Conservation (phyloP, 2,113 vertebrate genomes). For the Loxodonta africana region DNA sequence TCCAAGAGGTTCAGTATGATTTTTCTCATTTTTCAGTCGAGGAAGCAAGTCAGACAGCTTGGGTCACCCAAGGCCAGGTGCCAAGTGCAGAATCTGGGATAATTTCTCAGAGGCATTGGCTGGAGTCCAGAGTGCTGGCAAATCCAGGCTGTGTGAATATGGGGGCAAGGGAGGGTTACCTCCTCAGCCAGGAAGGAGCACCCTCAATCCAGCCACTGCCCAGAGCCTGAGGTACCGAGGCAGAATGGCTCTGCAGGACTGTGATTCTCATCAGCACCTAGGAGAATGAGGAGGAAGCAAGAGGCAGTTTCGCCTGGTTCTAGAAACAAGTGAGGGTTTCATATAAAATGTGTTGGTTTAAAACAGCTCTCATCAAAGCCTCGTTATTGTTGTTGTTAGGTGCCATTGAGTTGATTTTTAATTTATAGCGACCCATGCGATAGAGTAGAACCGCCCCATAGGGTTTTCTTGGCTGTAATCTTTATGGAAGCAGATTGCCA, state of each 20-base stretch:
- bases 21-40: background rate
- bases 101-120: background rate
- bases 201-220: no score
- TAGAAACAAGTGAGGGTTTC: background rate
- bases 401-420: background rate
- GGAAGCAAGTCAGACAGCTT: background rate
- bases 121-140: no score
- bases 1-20: background rate
- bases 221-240: background rate
- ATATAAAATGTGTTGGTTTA: background rate
- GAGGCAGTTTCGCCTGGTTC: background rate
- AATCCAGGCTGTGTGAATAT: background rate
- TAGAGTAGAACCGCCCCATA: background rate
- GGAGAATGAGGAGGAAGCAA: background rate
- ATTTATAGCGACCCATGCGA: background rate
- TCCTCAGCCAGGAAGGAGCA: background rate
- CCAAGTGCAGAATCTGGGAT: background rate
- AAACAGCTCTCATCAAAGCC: background rate
- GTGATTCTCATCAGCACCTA: background rate
- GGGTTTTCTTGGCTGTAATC: background rate
- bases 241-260: background rate
- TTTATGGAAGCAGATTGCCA: no score
- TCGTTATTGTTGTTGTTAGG: background rate
- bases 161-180: background rate
- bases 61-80: background rate